Evolutionary conservation across 1,140 invertebrate species (phyloP).

Genomic region (Ylistrum balloti): DNA sequence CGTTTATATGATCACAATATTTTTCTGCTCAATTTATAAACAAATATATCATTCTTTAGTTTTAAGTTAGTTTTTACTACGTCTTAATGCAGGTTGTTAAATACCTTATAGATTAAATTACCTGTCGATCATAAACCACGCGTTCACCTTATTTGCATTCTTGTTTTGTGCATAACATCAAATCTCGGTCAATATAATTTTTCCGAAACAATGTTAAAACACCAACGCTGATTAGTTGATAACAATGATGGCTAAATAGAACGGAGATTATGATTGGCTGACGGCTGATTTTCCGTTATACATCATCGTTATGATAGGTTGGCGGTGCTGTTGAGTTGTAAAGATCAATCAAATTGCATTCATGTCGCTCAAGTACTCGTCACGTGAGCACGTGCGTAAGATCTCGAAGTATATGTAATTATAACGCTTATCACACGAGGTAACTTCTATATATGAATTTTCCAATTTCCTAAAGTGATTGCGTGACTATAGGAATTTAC

Average conservation of each 20-base stretch:
- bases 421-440: neutral
- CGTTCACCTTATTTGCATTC: too few species aligned
- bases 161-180: too few species aligned
- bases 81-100: too few species aligned
- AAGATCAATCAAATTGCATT: neutral
- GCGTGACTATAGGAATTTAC: neutral
- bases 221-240: neutral
- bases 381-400: neutral
- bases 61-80: too few species aligned
- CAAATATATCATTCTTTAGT: too few species aligned
- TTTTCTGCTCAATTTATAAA: too few species aligned
- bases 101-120: too few species aligned
- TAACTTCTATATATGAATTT: neutral
- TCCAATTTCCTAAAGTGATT: slow-evolving; percentile 16
- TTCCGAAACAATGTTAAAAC: neutral
- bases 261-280: neutral
- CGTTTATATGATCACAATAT: too few species aligned
- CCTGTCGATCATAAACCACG: too few species aligned
- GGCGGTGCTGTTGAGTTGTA: neutral
- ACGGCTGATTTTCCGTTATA: neutral
- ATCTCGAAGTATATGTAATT: neutral
- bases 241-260: neutral
- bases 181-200: neutral
- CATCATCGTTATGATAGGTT: neutral
- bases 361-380: too few species aligned